Evolutionary conservation across 2,888 invertebrate species (phyloP).

Genomic region (Zhengitettix transpicula): DNA sequence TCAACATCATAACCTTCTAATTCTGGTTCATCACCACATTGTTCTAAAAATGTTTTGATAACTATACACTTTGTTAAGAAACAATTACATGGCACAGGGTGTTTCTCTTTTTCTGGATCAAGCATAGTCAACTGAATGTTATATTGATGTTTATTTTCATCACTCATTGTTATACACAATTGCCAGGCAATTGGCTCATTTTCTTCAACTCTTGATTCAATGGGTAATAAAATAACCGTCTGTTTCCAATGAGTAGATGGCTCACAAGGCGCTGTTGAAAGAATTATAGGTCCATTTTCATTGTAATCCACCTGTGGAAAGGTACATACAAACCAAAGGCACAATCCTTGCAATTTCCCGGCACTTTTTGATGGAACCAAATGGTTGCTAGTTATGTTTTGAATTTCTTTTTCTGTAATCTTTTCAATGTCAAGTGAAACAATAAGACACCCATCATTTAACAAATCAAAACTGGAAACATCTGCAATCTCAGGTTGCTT

Average conservation of each 20-base stretch:
- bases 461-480: constrained; percentile 37
- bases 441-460: constrained; percentile 46
- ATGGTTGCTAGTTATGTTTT: constrained; percentile 40
- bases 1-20: background rate
- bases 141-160: constrained; percentile 37
- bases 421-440: constrained; percentile 51
- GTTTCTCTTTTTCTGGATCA: constrained; percentile 49
- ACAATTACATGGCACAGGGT: constrained; percentile 64
- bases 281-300: constrained; percentile 20
- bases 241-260: constrained; percentile 57
- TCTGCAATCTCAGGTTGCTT: constrained; percentile 47
- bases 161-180: constrained; percentile 38
- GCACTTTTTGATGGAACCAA: constrained; percentile 37
- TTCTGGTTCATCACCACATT: constrained; percentile 24
- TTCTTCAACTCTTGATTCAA: constrained; percentile 35
- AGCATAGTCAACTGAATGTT: constrained; percentile 50
- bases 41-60: constrained; percentile 40
- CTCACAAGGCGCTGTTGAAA: constrained; percentile 40
- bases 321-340: constrained; percentile 64
- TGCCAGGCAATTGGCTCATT: constrained; percentile 53
- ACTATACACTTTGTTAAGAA: constrained; percentile 63
- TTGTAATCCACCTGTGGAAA: constrained; percentile 34
- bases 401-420: constrained; percentile 39
- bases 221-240: constrained; percentile 56
- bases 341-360: constrained; percentile 39